These are phyloP conservation scores for Scotopteryx bipunctaria DNA, from an alignment of 2,888 invertebrate genomes.

Conservation along the genomic window DNA sequence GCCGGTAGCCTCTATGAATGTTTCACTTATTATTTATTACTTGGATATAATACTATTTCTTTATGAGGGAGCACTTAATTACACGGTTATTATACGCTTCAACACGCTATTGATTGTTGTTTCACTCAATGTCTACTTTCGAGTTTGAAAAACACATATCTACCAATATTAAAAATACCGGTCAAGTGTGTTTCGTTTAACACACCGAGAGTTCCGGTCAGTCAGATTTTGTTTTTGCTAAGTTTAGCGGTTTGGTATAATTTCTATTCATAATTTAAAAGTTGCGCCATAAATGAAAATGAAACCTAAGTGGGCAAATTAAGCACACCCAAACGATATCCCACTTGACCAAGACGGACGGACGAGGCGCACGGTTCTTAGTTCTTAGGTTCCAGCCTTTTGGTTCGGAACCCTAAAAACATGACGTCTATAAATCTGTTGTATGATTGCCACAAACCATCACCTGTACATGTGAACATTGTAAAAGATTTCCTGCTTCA, in stretches of 20 bases:
- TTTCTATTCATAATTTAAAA: too few relatives aligned
- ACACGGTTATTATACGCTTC: constrained; percentile 49
- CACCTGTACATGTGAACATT: constrained; percentile 11
- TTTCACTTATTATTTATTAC: constrained; percentile 75
- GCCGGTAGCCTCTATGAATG: constrained; percentile 64
- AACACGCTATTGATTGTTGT: constrained; percentile 38
- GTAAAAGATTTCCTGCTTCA: neutral
- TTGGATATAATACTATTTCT: constrained; percentile 58
- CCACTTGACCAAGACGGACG: too few relatives aligned
- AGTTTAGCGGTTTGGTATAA: too few relatives aligned
- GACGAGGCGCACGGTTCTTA: too few relatives aligned
- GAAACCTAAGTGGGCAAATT: too few relatives aligned
- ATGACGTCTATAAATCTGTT: constrained; percentile 5
- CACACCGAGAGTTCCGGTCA: too few relatives aligned
- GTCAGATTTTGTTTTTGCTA: too few relatives aligned
- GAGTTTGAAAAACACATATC: constrained; percentile 8
- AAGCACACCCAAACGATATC: too few relatives aligned
- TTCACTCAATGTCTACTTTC: constrained; percentile 28
- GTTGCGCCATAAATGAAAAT: too few relatives aligned
- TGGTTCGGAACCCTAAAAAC: too few relatives aligned
- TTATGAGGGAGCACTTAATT: constrained; percentile 62
- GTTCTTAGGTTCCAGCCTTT: too few relatives aligned
- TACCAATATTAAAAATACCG: constrained; percentile 13
- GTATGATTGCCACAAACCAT: constrained; percentile 7
- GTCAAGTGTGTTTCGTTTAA: too few relatives aligned